Conservation (phyloP, 2,888 invertebrate species). For the Andrena bucephala region DNA sequence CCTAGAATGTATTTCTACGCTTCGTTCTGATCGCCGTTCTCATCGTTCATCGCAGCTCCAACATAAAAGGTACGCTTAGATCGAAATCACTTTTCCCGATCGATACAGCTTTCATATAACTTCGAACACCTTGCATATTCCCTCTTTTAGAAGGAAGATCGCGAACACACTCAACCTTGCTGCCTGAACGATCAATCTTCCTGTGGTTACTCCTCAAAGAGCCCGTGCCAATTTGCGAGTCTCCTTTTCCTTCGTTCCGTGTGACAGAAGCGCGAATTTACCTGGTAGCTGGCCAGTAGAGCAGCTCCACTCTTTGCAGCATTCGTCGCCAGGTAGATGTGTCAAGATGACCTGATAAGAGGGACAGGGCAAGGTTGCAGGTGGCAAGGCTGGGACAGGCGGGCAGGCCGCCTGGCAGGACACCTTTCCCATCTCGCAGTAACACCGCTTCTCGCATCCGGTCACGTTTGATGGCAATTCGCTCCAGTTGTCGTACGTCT, state of each 20-base stretch:
- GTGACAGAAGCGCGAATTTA: conserved; percentile 44
- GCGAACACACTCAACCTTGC: not conserved
- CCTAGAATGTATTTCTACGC: no score
- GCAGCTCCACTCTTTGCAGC: conserved; percentile 93
- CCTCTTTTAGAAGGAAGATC: not conserved
- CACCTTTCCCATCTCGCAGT: conserved; percentile 94
- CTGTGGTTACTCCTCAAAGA: not conserved
- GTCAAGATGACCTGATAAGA: conserved; percentile 89
- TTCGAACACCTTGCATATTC: not conserved
- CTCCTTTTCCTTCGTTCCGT: not conserved
- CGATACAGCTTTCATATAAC: not conserved
- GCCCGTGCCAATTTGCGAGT: not conserved
- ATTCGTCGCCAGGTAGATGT: conserved; percentile 91
- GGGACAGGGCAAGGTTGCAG: conserved; percentile 90
- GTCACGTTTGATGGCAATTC: conserved; percentile 92
- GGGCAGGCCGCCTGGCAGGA: conserved; percentile 94
- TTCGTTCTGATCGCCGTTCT: no score
- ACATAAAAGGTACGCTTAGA: no score
- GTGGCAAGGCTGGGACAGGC: conserved; percentile 91
- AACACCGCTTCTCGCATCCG: conserved; percentile 94
- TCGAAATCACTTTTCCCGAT: not conserved
- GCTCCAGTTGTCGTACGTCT: conserved; percentile 90
- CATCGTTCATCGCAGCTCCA: no score
- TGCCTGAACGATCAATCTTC: conserved; percentile 1
- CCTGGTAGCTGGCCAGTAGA: conserved; percentile 61